Conservation (phyloP, 2,888 invertebrate genomes). For the Stenchaetothrips biformis region DNA sequence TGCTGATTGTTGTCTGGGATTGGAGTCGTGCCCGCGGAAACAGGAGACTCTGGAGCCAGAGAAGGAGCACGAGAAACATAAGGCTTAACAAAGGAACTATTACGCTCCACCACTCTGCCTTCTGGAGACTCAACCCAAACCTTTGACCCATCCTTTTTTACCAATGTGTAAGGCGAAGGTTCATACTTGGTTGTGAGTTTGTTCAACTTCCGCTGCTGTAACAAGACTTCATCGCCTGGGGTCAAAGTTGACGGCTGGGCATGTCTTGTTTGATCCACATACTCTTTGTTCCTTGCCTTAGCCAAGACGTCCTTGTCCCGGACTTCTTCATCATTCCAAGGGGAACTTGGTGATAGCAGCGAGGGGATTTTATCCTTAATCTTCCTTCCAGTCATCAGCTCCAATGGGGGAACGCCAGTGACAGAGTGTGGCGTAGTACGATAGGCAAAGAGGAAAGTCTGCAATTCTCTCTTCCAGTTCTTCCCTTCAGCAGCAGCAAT, state of each 20-base stretch:
- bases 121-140: not conserved
- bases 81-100: not conserved
- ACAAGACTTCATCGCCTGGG: not conserved
- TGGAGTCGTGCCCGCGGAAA: too few species aligned
- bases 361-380: not conserved
- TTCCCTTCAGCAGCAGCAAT: conserved; percentile 34
- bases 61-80: not conserved
- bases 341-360: not conserved
- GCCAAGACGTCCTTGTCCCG: not conserved
- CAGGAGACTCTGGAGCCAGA: too few species aligned
- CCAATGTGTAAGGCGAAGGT: not conserved
- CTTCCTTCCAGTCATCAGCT: not conserved
- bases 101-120: not conserved
- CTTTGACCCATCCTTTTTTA: not conserved
- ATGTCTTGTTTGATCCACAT: not conserved
- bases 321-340: not conserved
- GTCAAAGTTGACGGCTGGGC: not conserved
- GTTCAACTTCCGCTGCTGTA: not conserved
- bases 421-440: conserved; percentile 39
- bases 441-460: conserved; percentile 36
- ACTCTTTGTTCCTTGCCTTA: not conserved
- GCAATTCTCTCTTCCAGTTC: conserved; percentile 37
- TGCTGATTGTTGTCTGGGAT: too few species aligned
- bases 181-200: not conserved
- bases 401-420: conserved; percentile 38